These are phyloP conservation scores for Mizuhopecten yessoensis DNA, from an alignment of 1,140 invertebrate genomes.

Conservation along the genomic window DNA sequence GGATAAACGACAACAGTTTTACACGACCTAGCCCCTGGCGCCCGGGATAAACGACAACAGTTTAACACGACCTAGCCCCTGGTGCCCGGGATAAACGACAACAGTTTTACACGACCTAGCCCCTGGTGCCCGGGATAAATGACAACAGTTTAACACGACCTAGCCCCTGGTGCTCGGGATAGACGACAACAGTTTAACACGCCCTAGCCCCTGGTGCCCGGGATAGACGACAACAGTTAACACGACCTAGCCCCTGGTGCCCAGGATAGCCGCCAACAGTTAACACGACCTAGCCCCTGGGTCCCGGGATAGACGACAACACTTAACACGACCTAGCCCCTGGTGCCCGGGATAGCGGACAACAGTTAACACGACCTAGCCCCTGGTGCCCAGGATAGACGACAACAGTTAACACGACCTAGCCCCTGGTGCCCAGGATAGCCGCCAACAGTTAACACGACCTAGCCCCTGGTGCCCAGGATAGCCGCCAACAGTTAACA, in stretches of 20 bases:
- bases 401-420: no score
- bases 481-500: no score
- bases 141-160: no score
- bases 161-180: neutral
- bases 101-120: constrained; percentile 1
- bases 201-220: neutral
- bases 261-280: no score
- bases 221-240: no score
- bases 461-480: neutral
- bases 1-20: neutral
- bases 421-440: neutral
- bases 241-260: neutral
- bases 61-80: neutral
- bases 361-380: no score
- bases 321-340: neutral
- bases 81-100: neutral
- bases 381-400: neutral
- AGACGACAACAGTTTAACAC: neutral
- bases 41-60: neutral
- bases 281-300: neutral
- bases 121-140: neutral
- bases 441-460: no score
- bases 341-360: neutral
- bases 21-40: neutral
- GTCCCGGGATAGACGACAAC: no score